phyloP scores from a whole-genome alignment of 2,888 invertebrate species.

The Stegophylla sp. region DNA sequence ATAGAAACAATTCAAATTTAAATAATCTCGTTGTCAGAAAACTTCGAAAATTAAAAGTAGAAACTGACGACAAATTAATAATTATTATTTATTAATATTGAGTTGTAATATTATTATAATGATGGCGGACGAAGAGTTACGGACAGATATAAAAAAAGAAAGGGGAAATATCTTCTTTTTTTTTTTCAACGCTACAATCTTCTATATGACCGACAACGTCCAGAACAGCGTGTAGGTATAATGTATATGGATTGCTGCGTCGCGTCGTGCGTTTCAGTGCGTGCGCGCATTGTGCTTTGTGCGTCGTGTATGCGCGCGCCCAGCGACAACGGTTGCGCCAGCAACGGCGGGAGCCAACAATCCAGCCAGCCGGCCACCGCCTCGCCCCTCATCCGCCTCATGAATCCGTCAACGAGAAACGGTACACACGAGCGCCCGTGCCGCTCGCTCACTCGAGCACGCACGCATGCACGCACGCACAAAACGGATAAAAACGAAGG shows the following conservation, averaged over 20 bases:
- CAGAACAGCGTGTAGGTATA: not conserved
- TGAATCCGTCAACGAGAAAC: not conserved
- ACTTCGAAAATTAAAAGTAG: too few relatives aligned
- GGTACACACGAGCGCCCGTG: not conserved
- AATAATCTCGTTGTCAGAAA: too few relatives aligned
- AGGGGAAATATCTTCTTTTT: not conserved
- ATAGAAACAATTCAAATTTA: too few relatives aligned
- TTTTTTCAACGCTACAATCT: not conserved
- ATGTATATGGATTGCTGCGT: slow-evolving; percentile 20
- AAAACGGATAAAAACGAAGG: not conserved
- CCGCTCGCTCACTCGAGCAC: not conserved
- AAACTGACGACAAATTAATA: too few relatives aligned
- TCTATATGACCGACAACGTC: too few relatives aligned
- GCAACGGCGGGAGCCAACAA: slow-evolving; percentile 16
- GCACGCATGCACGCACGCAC: slow-evolving; percentile 15
- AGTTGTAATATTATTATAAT: too few relatives aligned
- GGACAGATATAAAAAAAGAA: too few relatives aligned
- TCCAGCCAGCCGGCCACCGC: not conserved
- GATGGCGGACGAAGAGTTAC: too few relatives aligned
- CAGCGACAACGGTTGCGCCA: slow-evolving; percentile 14
- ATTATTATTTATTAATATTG: too few relatives aligned
- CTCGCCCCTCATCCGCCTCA: not conserved
- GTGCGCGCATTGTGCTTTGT: not conserved
- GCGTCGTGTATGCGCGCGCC: slow-evolving; percentile 8
- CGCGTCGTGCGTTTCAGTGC: slow-evolving; percentile 17